Conservation (phyloP, 37 sponge, comb jelly and placozoan genomes). For the Eunapius fragilis region DNA sequence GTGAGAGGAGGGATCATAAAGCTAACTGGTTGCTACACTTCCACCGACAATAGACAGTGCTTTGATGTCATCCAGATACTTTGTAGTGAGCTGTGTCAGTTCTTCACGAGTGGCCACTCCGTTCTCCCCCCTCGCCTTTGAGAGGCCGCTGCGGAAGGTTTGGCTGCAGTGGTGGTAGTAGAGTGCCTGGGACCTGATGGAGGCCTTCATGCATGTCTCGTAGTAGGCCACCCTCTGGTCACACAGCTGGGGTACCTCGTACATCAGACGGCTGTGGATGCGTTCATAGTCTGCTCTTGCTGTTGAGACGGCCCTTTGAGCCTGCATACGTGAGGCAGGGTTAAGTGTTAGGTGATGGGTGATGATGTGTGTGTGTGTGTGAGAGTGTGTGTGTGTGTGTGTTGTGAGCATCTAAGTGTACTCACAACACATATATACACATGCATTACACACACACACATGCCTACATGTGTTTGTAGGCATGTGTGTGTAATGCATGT, state of each 20-base stretch:
- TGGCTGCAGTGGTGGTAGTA: slow-evolving; percentile 50
- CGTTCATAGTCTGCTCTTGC: slow-evolving; percentile 59
- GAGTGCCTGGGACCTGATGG: slow-evolving; percentile 56
- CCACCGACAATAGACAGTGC: slow-evolving; percentile 55
- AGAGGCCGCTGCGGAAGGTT: background rate
- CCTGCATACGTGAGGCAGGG: too few relatives aligned
- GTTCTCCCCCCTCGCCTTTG: background rate
- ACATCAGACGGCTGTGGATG: slow-evolving; percentile 44
- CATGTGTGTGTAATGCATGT: too few relatives aligned
- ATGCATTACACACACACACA: background rate
- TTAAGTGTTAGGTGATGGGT: too few relatives aligned
- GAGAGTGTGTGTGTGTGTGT: background rate
- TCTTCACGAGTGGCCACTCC: slow-evolving; percentile 15
- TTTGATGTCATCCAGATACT: slow-evolving; percentile 37
- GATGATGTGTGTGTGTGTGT: background rate
- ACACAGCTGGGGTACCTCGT: slow-evolving; percentile 71
- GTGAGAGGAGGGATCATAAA: too few relatives aligned
- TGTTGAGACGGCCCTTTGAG: slow-evolving; percentile 35
- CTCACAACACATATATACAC: background rate
- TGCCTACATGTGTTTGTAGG: background rate
- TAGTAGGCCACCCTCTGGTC: slow-evolving; percentile 55
- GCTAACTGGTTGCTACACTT: background rate
- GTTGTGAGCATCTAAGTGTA: background rate
- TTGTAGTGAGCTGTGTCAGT: slow-evolving; percentile 6
- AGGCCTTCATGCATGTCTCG: slow-evolving; percentile 63